phyloP scores from a whole-genome alignment of 37 sponge, comb jelly and placozoan genomes.

The Ianthella basta region DNA sequence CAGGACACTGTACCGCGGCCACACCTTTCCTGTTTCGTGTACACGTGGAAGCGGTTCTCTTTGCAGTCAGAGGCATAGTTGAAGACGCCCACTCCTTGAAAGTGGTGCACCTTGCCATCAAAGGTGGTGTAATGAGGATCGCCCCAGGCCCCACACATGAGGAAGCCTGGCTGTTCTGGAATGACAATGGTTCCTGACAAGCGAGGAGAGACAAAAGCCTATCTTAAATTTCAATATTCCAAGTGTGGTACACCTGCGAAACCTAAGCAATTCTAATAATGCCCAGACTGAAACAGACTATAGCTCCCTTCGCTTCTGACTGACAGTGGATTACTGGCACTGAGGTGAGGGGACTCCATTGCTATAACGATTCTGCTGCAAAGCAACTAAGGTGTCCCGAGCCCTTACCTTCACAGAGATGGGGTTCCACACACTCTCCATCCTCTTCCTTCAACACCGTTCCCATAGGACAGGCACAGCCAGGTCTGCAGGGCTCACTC shows the following conservation, averaged over 20 bases:
- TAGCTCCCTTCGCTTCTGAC: no score
- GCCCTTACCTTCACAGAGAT: no score
- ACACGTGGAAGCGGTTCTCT: not conserved
- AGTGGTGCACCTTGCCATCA: not conserved
- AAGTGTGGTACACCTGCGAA: no score
- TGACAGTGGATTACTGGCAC: no score
- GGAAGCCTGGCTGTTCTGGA: no score
- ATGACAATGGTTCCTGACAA: no score
- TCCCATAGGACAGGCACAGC: slow-evolving; percentile 23
- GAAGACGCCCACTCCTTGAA: not conserved
- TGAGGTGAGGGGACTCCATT: not conserved
- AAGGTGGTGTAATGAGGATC: slow-evolving; percentile 26
- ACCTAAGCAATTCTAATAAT: no score
- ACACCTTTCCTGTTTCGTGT: not conserved
- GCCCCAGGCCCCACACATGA: slow-evolving; percentile 24
- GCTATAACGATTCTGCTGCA: not conserved
- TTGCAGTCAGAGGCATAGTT: not conserved
- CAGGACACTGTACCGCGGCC: not conserved
- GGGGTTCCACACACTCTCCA: not conserved
- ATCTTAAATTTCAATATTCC: no score
- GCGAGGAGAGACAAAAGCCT: no score
- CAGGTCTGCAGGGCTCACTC: not conserved
- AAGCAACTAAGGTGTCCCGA: not conserved
- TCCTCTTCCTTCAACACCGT: not conserved
- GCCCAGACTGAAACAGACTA: no score